Evolutionary conservation across 2,888 invertebrate species (phyloP), one percentile per base, ranked within the genome.

Genomic region (Tetanocera ferruginea): DNA sequence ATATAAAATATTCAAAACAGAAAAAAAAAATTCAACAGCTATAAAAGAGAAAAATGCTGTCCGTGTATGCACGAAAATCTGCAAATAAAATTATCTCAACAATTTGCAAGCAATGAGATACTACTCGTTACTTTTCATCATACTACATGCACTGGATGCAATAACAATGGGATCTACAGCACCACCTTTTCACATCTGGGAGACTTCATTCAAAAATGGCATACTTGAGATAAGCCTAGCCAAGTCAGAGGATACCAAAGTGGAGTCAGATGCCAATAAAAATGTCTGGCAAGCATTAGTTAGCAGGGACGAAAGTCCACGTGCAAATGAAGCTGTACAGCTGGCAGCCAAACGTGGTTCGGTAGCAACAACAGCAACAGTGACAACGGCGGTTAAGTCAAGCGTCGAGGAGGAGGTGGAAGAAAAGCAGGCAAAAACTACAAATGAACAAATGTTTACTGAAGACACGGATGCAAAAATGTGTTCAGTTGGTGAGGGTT

Each of bases 181-280:
- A 51, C 28, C 6, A 17, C 51, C 69, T 4, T 69, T 69, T 69
- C 69, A 69, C 37, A 69, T 69, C 11, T 69, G 69, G 69, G 69
- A 69, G 25, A 51, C 69, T 1, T 69, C 69, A 1, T 69, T 69
- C n/a, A 69, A 69, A 14, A 28, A 69, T 28, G 69, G 69, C 17
- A 51, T 23, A 8, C 51, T 69, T 5, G 51, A 69, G 25, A 69
- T 69, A 51, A 25, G 28, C 14, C 69, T 51, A 6, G 69, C 69
- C 19, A 60, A 60, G 17, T 4, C 28, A 28, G 25, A 51, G n/a
- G 17, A 69, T 3, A 37, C 66, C 6, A 28, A 43, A 14, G 64
- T 34, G 17, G 34, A 64, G 17, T 31, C 64, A 9, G 25, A 69
- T 14, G 28, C 9, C 49, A 4, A 49, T 25, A 69, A 51, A 17